Evolutionary conservation across 1,140 invertebrate species (phyloP).

Genomic region (Galleria mellonella): DNA sequence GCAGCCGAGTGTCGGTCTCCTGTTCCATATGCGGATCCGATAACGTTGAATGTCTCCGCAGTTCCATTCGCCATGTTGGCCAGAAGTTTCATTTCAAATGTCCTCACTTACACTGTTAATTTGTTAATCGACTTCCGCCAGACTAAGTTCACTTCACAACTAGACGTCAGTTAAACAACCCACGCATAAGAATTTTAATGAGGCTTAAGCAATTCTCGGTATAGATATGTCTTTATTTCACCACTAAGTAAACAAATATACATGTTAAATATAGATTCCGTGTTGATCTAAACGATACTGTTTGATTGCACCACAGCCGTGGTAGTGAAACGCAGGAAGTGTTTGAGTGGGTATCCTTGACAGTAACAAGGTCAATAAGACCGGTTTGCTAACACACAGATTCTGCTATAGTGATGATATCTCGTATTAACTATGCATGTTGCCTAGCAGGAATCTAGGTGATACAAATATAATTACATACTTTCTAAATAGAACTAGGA

Average conservation of each 20-base stretch:
- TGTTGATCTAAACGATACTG: conserved; percentile 4
- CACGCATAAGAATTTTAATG: conserved; percentile 11
- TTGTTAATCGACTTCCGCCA: conserved; percentile 6
- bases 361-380: conserved; percentile 48
- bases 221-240: conserved; percentile 5
- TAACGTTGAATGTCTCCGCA: conserved; percentile 19
- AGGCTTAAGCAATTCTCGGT: conserved; percentile 11
- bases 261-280: conserved; percentile 16
- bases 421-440: not conserved
- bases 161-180: conserved; percentile 2
- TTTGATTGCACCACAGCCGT: conserved; percentile 10
- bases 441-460: not conserved
- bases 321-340: conserved; percentile 38
- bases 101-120: conserved; percentile 12
- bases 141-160: conserved; percentile 5
- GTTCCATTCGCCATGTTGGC: conserved; percentile 44
- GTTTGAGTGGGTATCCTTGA: conserved; percentile 55
- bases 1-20: conserved; percentile 63
- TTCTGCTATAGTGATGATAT: too few relatives aligned
- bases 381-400: conserved; percentile 4
- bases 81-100: conserved; percentile 42
- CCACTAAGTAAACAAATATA: conserved; percentile 11
- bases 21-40: conserved; percentile 52
- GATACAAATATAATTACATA: too few relatives aligned
- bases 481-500: too few relatives aligned